These are phyloP conservation scores for Pandemis heparana DNA, from an alignment of 2,888 invertebrate species.

Conservation along the genomic window DNA sequence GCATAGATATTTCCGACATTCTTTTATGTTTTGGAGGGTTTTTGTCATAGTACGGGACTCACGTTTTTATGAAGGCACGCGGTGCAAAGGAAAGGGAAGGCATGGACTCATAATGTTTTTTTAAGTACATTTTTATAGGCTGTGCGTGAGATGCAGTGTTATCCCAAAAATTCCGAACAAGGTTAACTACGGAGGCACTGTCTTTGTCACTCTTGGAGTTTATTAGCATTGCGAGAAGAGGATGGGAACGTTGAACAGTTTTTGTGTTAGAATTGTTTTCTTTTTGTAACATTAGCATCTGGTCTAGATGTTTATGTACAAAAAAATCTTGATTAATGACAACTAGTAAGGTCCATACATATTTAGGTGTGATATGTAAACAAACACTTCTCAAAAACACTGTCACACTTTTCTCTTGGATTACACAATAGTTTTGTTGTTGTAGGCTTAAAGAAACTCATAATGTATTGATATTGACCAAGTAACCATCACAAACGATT, in stretches of 20 bases:
- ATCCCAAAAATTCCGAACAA: background rate
- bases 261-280: background rate
- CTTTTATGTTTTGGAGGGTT: background rate
- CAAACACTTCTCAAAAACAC: no score
- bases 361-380: no score
- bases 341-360: no score
- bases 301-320: no score
- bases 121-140: slow-evolving; percentile 23
- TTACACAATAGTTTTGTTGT: no score
- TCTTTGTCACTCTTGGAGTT: background rate
- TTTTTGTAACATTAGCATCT: background rate
- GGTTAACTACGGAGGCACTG: background rate
- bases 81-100: background rate
- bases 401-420: no score
- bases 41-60: background rate
- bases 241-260: background rate
- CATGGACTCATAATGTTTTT: slow-evolving; percentile 10
- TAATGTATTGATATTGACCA: no score
- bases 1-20: no score
- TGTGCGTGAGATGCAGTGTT: slow-evolving; percentile 16
- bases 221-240: background rate
- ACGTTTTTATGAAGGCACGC: background rate
- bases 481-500: no score
- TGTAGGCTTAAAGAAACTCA: no score
- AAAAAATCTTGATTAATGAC: background rate